A percentile compares a stretch with the other conserved stretches of the same genome.
Evolutionary conservation across 2,797 vertebrate species (phyloP).

Genomic region (Pangasius krempfi): DNA sequence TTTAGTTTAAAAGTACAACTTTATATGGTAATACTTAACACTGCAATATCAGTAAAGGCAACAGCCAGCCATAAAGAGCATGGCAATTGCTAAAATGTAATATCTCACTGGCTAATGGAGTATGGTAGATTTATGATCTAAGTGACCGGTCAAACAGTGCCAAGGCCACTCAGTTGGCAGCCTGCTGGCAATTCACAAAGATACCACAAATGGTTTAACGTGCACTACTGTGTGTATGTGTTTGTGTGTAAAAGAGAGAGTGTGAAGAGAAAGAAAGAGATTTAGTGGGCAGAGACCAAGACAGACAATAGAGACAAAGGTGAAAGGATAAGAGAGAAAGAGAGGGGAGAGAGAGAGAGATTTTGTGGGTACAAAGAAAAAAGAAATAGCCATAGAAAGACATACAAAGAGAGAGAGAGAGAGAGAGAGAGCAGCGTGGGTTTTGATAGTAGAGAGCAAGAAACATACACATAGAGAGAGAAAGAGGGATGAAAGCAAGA

Average conservation of each 20-base stretch:
- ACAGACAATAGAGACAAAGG: not conserved
- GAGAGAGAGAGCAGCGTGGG: not conserved
- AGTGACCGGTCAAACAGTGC: conserved; percentile 4
- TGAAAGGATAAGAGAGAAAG: not conserved
- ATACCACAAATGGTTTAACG: conserved; percentile 10
- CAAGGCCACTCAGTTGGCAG: conserved; percentile 2
- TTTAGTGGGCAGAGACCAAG: not conserved
- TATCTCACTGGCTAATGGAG: not conserved
- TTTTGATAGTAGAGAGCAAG: not conserved
- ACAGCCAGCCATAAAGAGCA: not conserved
- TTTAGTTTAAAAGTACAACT: not conserved
- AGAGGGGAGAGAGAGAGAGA: not conserved
- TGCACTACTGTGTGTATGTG: not conserved
- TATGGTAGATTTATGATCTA: not conserved
- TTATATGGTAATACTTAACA: not conserved
- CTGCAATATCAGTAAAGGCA: not conserved
- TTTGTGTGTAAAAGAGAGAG: not conserved
- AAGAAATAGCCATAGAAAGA: not conserved
- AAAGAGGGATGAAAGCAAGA: not conserved
- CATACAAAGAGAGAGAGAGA: not conserved
- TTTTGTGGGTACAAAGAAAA: not conserved
- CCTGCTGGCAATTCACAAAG: conserved; percentile 9
- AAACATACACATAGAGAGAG: not conserved
- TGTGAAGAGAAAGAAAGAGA: not conserved
- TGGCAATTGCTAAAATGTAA: not conserved